phyloP scores from a whole-genome alignment of 2,888 invertebrate species.

The Blomia tropicalis region DNA sequence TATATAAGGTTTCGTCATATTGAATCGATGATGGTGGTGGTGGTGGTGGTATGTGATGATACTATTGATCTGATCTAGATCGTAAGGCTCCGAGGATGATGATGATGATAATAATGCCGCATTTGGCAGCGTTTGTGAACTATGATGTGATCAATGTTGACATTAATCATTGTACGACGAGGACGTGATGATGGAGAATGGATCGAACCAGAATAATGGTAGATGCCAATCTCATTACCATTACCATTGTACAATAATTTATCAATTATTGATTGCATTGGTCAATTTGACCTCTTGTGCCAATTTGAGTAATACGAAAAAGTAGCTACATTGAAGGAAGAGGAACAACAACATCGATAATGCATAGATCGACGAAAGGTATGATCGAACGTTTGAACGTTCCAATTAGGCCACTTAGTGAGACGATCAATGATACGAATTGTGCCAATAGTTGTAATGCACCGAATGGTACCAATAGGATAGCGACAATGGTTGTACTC shows the following conservation, averaged over 20 bases:
- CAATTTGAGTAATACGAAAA: slow-evolving; percentile 6
- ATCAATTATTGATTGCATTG: background rate
- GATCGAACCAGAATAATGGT: too few species aligned
- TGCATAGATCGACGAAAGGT: slow-evolving; percentile 5
- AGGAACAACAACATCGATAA: slow-evolving; percentile 5
- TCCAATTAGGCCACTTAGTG: slow-evolving; percentile 15
- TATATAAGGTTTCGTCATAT: too few species aligned
- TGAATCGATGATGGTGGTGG: background rate
- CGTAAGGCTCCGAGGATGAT: background rate
- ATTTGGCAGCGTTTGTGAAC: background rate
- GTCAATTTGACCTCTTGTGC: background rate
- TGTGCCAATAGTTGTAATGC: slow-evolving; percentile 4
- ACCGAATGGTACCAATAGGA: slow-evolving; percentile 1
- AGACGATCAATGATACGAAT: background rate
- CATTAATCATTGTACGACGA: background rate
- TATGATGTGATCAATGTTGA: background rate
- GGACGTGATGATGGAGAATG: background rate
- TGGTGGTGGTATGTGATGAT: background rate
- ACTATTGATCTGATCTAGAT: background rate
- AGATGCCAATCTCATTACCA: background rate
- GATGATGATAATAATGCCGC: background rate
- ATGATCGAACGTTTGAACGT: slow-evolving; percentile 7
- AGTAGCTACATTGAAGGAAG: slow-evolving; percentile 4
- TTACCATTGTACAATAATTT: background rate
- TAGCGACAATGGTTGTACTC: background rate